Evolutionary conservation across 2,888 invertebrate species (phyloP).

Genomic region (Mythimna albipuncta): DNA sequence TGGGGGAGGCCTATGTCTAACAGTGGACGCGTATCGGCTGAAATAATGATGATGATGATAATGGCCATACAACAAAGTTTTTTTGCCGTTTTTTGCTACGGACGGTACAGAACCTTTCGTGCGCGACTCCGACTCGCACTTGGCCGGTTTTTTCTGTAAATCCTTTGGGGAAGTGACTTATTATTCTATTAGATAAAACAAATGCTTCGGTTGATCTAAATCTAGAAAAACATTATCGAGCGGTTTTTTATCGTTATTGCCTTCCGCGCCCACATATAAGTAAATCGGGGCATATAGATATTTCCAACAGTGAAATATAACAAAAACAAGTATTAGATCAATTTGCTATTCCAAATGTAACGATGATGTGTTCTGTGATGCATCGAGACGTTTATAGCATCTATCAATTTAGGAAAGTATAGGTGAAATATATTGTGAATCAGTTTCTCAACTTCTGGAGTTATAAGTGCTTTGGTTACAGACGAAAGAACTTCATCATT

Average conservation of each 20-base stretch:
- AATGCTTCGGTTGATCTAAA: background rate
- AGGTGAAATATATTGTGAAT: background rate
- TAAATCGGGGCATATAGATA: background rate
- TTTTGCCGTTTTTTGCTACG: too few species aligned
- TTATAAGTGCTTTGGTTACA: too few species aligned
- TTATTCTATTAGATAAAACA: background rate
- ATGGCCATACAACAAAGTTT: too few species aligned
- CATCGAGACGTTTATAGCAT: background rate
- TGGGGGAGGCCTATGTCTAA: too few species aligned
- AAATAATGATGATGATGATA: too few species aligned
- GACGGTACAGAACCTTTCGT: too few species aligned
- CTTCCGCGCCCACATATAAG: background rate
- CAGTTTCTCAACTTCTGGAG: too few species aligned
- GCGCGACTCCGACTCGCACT: too few species aligned
- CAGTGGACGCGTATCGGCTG: too few species aligned
- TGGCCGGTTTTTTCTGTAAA: background rate
- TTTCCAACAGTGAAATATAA: background rate
- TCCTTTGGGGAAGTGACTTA: background rate
- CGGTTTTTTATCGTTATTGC: slow-evolving; percentile 1
- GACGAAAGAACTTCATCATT: too few species aligned
- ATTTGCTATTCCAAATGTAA: background rate
- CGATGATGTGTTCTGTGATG: background rate
- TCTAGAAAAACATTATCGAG: background rate
- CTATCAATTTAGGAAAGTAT: background rate
- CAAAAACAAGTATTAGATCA: background rate